Conservation (phyloP, 2,888 invertebrate genomes). For the Zelleria hepariella region DNA sequence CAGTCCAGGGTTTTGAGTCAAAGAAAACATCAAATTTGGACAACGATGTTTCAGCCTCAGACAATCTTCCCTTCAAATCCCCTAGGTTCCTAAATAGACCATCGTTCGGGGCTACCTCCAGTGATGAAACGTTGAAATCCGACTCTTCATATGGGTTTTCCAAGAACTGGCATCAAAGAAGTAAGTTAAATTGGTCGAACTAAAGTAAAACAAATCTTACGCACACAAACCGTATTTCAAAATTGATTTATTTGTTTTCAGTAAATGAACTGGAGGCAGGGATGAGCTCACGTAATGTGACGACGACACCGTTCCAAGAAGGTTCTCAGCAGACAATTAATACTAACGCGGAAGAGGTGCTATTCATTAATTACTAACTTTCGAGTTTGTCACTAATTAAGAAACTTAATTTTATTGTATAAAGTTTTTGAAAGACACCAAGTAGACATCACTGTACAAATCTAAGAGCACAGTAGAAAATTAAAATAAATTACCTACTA, state of each 20-base stretch:
- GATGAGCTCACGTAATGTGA: slow-evolving; percentile 43
- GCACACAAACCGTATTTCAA: not conserved
- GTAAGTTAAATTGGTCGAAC: slow-evolving; percentile 38
- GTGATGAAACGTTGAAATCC: slow-evolving; percentile 38
- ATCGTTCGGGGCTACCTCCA: slow-evolving; percentile 59
- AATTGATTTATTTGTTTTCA: slow-evolving; percentile 33
- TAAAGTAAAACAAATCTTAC: not conserved
- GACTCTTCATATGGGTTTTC: slow-evolving; percentile 53
- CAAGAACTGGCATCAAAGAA: slow-evolving; percentile 60
- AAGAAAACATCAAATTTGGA: slow-evolving; percentile 35
- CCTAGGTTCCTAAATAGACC: slow-evolving; percentile 73
- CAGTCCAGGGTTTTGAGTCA: slow-evolving; percentile 40
- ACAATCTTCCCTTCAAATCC: slow-evolving; percentile 51
- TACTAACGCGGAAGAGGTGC: slow-evolving; percentile 43
- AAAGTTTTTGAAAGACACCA: not conserved
- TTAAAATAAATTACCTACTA: not conserved
- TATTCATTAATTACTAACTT: slow-evolving; percentile 6
- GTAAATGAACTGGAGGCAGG: slow-evolving; percentile 71
- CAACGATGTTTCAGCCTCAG: slow-evolving; percentile 30
- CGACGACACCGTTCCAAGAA: slow-evolving; percentile 47
- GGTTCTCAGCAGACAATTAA: slow-evolving; percentile 45
- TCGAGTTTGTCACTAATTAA: not conserved
- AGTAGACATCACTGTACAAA: not conserved
- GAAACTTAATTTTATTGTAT: not conserved
- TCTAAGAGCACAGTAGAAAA: not conserved